Conservation (phyloP, 2,888 invertebrate genomes). For the Balanococcus diminutus region DNA sequence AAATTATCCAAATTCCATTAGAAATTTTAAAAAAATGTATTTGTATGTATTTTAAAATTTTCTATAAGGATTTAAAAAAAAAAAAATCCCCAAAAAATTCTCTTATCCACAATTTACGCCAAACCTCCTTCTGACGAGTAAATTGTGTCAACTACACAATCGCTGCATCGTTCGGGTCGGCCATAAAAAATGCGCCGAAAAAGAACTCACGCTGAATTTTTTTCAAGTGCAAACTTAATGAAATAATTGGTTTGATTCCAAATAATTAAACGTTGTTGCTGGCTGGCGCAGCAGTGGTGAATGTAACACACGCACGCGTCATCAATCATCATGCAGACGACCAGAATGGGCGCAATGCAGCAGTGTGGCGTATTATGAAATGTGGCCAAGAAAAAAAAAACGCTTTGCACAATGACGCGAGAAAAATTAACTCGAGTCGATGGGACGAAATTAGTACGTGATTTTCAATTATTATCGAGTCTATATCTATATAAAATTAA, state of each 20-base stretch:
- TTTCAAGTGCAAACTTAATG: slow-evolving; percentile 33
- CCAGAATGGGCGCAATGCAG: not conserved
- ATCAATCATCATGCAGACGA: not conserved
- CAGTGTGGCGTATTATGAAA: not conserved
- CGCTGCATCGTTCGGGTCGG: not conserved
- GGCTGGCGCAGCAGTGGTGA: not conserved
- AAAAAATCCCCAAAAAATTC: not conserved
- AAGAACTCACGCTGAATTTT: not conserved
- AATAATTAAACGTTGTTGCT: slow-evolving; percentile 34
- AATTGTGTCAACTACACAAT: not conserved
- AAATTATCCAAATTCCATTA: too few relatives aligned
- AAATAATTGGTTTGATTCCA: slow-evolving; percentile 37
- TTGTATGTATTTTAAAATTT: too few relatives aligned
- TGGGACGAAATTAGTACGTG: not conserved
- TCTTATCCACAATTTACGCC: not conserved
- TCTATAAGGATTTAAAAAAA: too few relatives aligned
- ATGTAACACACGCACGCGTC: not conserved
- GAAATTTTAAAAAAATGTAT: too few relatives aligned
- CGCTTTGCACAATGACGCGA: not conserved
- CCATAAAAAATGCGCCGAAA: not conserved
- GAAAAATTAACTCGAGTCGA: not conserved
- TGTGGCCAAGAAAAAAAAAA: not conserved
- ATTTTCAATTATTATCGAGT: not conserved
- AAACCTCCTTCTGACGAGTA: not conserved
- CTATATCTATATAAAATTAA: too few relatives aligned